A percentile compares a stretch with the other conserved stretches of the same genome.
Conservation (phyloP, 2,797 vertebrate genomes). For the Typhlichthys subterraneus region DNA sequence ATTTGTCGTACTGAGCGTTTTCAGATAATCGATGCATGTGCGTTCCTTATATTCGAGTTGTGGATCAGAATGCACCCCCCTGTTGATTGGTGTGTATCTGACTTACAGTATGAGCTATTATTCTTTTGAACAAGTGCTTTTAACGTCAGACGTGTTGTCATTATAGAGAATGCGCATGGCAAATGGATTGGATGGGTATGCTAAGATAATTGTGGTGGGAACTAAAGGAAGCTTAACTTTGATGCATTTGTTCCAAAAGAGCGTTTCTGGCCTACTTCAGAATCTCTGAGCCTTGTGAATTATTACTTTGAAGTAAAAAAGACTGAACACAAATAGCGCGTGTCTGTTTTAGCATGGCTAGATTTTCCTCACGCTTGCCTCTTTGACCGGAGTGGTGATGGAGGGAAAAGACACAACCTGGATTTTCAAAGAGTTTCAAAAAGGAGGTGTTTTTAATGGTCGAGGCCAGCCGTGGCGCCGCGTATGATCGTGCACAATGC, state of each 20-base stretch:
- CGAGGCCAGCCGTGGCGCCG: constrained; percentile 48
- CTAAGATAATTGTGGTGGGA: not conserved
- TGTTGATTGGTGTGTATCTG: not conserved
- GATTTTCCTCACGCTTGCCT: not conserved
- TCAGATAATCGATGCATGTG: not conserved
- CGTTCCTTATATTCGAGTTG: not conserved
- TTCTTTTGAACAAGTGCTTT: constrained; percentile 10
- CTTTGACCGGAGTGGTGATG: constrained; percentile 23
- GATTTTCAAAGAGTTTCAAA: constrained; percentile 37
- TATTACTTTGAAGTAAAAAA: too few species aligned
- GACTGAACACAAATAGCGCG: too few species aligned
- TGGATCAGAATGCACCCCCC: constrained; percentile 6
- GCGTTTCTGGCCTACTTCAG: too few species aligned
- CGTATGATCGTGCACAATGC: constrained; percentile 69
- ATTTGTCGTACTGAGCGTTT: not conserved
- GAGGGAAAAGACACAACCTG: constrained; percentile 3
- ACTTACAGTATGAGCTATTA: constrained; percentile 6
- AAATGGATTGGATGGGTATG: not conserved
- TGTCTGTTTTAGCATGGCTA: constrained; percentile 35
- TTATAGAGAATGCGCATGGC: not conserved
- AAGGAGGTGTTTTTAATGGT: constrained; percentile 26
- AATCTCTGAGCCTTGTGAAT: too few species aligned
- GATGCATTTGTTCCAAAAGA: not conserved
- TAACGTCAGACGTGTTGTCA: not conserved
- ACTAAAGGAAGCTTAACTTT: not conserved